Percentiles rank a stretch among this genome's conserved stretches.
Conservation (phyloP, 2,113 vertebrate species). For the Tricholaema leucomelas region DNA sequence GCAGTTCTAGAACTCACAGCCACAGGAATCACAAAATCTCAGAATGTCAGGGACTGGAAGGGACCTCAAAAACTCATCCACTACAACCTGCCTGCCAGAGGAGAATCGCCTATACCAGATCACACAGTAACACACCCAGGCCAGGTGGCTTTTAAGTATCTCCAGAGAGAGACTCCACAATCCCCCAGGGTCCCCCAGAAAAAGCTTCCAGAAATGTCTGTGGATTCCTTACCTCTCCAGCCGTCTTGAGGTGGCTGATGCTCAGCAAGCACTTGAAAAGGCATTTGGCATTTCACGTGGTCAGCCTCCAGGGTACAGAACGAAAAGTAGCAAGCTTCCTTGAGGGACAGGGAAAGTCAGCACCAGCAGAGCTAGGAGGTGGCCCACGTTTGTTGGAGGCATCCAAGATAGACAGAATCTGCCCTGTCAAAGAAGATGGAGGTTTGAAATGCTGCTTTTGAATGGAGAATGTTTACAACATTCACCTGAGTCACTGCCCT, state of each 20-base stretch:
- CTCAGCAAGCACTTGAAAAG: rapidly evolving
- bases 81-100: no score
- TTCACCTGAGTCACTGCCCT: rapidly evolving
- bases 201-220: rapidly evolving
- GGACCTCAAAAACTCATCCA: no score
- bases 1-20: rapidly evolving
- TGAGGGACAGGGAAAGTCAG: not conserved
- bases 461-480: rapidly evolving
- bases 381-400: not conserved
- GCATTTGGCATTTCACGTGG: rapidly evolving
- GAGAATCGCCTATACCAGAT: no score
- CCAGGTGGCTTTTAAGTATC: no score
- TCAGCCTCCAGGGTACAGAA: no score
- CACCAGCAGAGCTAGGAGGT: rapidly evolving
- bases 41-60: no score
- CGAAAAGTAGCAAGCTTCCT: rapidly evolving
- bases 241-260: rapidly evolving
- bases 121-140: no score
- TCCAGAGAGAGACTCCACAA: no score
- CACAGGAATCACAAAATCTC: no score
- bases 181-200: rapidly evolving
- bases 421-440: rapidly evolving
- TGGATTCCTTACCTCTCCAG: rapidly evolving
- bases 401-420: not conserved
- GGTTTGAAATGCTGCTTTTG: not conserved